Evolutionary conservation across 2,113 vertebrate genomes (phyloP).

Genomic region (Oreamnos americanus): DNA sequence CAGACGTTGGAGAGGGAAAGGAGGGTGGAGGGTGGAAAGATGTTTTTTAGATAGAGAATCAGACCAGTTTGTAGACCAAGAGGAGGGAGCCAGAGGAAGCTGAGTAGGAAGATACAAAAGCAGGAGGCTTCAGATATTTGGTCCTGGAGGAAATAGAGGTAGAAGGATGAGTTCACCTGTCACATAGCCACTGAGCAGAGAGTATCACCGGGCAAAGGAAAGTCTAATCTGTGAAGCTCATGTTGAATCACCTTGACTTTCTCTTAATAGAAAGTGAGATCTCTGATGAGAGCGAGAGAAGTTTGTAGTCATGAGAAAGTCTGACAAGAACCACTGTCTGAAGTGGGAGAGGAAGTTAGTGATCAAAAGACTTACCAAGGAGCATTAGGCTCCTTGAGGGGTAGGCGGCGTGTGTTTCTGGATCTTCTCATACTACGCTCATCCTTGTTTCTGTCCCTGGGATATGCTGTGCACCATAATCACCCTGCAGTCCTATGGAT

Average conservation of each 20-base stretch:
- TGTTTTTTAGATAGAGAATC: background rate
- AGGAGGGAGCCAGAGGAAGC: background rate
- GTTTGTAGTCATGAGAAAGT: background rate
- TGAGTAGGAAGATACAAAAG: background rate
- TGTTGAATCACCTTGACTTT: background rate
- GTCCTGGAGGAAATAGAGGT: background rate
- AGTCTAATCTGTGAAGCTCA: background rate
- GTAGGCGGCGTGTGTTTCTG: background rate
- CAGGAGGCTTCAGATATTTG: background rate
- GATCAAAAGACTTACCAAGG: background rate
- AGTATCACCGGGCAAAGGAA: background rate
- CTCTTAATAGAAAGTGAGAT: background rate
- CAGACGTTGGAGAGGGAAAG: background rate
- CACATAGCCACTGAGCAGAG: background rate
- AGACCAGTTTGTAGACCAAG: background rate
- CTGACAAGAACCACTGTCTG: background rate
- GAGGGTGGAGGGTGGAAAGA: background rate
- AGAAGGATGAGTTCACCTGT: background rate
- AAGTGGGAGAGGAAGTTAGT: background rate
- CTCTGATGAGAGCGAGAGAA: background rate
- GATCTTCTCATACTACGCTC: background rate
- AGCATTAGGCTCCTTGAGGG: background rate
- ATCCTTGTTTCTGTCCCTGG: background rate
- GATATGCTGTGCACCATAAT: background rate
- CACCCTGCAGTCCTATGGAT: background rate